A percentile compares a stretch with the other conserved stretches of the same genome.
Conservation (phyloP, 2,888 invertebrate species). For the Gonocerus acuteangulatus region DNA sequence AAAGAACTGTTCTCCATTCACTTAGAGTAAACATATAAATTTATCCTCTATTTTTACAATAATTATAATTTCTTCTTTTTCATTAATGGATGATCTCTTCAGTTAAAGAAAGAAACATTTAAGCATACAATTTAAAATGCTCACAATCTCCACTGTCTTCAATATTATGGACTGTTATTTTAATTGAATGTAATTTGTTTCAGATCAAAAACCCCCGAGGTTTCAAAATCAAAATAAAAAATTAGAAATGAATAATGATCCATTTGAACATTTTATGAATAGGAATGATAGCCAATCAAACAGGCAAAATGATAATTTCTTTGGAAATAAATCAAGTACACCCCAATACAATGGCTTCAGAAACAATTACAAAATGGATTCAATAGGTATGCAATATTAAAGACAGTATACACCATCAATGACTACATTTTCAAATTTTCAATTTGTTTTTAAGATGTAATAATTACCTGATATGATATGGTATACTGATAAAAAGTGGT, state of each 20-base stretch:
- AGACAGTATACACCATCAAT: too few relatives aligned
- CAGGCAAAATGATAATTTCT: slow-evolving; percentile 16
- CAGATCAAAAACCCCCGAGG: slow-evolving; percentile 52
- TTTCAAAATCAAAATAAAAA: slow-evolving; percentile 47
- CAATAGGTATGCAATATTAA: slow-evolving; percentile 25
- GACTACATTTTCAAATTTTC: too few relatives aligned
- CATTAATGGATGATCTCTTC: background rate
- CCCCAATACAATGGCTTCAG: slow-evolving; percentile 31
- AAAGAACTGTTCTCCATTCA: too few relatives aligned
- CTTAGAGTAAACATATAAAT: background rate
- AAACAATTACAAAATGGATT: slow-evolving; percentile 31
- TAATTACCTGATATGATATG: too few relatives aligned
- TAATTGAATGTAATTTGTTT: background rate
- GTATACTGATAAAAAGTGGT: too few relatives aligned
- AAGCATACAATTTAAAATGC: background rate
- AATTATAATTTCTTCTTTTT: background rate
- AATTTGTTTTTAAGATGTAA: too few relatives aligned
- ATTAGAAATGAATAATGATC: slow-evolving; percentile 27
- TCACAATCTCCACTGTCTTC: too few relatives aligned
- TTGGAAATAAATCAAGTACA: slow-evolving; percentile 14
- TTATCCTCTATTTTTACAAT: background rate
- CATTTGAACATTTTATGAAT: slow-evolving; percentile 31
- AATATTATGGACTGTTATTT: too few relatives aligned
- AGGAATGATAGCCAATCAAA: slow-evolving; percentile 14
- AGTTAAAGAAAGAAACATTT: background rate